Conservation (phyloP, 2,113 vertebrate species). For the Siniperca chuatsi region DNA sequence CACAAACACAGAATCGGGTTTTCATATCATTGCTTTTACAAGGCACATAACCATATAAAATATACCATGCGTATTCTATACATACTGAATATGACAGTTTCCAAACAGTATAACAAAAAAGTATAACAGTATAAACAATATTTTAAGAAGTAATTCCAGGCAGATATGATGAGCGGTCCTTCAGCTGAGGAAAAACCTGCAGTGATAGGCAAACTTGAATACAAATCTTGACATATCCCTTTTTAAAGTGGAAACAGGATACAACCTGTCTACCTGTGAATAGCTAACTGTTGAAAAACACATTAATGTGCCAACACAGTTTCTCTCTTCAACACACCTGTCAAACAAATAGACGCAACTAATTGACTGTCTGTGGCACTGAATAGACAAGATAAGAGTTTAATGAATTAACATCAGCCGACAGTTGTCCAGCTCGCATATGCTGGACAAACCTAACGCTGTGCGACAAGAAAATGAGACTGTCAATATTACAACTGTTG, state of each 20-base stretch:
- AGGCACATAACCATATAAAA: background rate
- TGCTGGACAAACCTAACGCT: constrained; percentile 7
- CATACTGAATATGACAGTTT: background rate
- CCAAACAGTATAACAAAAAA: background rate
- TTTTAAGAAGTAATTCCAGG: constrained; percentile 10
- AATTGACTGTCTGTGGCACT: constrained; percentile 36
- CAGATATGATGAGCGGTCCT: constrained; percentile 2
- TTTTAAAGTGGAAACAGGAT: constrained; percentile 7
- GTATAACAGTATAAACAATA: background rate
- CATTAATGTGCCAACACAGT: constrained; percentile 18
- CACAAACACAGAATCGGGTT: background rate
- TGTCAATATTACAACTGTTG: constrained; percentile 27
- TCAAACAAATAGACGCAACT: constrained; percentile 14
- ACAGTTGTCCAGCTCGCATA: constrained; percentile 5
- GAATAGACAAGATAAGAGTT: constrained; percentile 27
- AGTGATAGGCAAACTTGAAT: background rate
- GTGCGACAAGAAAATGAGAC: constrained; percentile 33
- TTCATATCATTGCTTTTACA: background rate
- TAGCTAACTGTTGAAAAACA: constrained; percentile 5
- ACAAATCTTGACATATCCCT: background rate
- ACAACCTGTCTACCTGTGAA: constrained; percentile 1
- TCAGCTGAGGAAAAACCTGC: constrained; percentile 5
- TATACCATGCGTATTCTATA: background rate
- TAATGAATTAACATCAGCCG: constrained; percentile 38
- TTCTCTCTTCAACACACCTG: constrained; percentile 31